Percentiles rank a stretch among this genome's conserved stretches.
Conservation (phyloP, 1,140 invertebrate genomes). For the Drosophila arizonae region DNA sequence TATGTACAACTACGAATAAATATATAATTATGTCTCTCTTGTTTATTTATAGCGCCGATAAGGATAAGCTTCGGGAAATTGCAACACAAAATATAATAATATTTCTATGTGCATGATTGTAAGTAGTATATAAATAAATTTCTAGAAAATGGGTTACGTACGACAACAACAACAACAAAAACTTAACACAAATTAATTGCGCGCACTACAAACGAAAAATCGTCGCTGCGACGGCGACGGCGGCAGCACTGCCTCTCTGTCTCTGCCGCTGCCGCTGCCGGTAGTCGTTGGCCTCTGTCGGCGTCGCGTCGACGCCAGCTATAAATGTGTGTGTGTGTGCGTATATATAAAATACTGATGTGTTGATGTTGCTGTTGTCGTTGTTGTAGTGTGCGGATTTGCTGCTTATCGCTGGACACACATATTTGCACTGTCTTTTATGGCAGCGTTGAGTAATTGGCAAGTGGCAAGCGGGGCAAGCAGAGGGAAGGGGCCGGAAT, state of each 20-base stretch:
- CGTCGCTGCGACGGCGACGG: conserved; percentile 14
- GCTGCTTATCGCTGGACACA: conserved; percentile 58
- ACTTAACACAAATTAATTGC: conserved; percentile 63
- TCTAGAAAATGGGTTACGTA: conserved; percentile 49
- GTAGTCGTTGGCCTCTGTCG: conserved; percentile 28
- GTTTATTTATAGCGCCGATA: conserved; percentile 44
- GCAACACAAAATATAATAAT: conserved; percentile 28
- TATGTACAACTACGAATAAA: not conserved
- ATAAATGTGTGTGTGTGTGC: conserved; percentile 9
- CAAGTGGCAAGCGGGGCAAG: conserved; percentile 11
- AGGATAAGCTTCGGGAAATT: conserved; percentile 42
- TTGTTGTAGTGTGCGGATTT: conserved; percentile 39
- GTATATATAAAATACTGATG: conserved; percentile 8
- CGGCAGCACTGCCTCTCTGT: not conserved
- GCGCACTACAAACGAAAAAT: conserved; percentile 51
- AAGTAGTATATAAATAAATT: conserved; percentile 38
- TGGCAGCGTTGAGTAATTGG: conserved; percentile 57
- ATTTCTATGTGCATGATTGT: conserved; percentile 8
- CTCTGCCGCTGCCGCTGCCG: conserved; percentile 5
- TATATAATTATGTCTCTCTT: conserved; percentile 22
- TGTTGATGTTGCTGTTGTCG: conserved; percentile 22
- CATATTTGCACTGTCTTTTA: conserved; percentile 56
- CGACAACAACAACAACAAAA: conserved; percentile 26
- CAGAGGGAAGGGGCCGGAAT: not conserved
- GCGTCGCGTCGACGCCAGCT: conserved; percentile 21